Evolutionary conservation across 1,140 invertebrate species (phyloP).

Genomic region (Drosophila gunungcola): DNA sequence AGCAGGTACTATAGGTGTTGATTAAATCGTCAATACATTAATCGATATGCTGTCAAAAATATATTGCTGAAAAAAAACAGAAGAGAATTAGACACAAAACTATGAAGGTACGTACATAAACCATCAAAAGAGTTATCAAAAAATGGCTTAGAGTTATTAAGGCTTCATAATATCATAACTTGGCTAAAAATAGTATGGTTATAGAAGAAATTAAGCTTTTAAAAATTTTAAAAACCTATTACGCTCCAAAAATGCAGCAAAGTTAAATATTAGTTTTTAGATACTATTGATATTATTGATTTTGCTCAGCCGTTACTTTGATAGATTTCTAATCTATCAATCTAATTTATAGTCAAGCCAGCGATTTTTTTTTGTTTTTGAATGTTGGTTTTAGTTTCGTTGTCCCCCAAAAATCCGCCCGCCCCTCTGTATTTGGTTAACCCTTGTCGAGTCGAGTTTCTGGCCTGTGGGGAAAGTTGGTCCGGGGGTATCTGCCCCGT

Average conservation of each 20-base stretch:
- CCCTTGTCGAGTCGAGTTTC: conserved; percentile 8
- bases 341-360: neutral
- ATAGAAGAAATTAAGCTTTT: no score
- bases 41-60: neutral
- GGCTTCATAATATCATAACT: neutral
- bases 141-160: neutral
- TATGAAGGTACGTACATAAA: no score
- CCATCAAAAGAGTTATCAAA: neutral
- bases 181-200: no score
- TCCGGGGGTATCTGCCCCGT: conserved; percentile 57
- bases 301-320: neutral
- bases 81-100: no score
- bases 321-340: neutral
- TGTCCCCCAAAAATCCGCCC: neutral
- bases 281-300: no score
- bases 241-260: no score
- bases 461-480: neutral
- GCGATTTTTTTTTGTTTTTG: neutral
- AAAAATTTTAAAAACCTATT: no score
- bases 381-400: neutral
- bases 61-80: neutral
- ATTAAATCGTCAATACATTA: neutral
- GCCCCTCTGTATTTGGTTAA: conserved; percentile 2
- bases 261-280: no score
- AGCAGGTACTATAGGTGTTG: neutral